A percentile compares a stretch with the other conserved stretches of the same genome.
phyloP scores from a whole-genome alignment of 2,797 vertebrate species.

The Garrulus glandarius region DNA sequence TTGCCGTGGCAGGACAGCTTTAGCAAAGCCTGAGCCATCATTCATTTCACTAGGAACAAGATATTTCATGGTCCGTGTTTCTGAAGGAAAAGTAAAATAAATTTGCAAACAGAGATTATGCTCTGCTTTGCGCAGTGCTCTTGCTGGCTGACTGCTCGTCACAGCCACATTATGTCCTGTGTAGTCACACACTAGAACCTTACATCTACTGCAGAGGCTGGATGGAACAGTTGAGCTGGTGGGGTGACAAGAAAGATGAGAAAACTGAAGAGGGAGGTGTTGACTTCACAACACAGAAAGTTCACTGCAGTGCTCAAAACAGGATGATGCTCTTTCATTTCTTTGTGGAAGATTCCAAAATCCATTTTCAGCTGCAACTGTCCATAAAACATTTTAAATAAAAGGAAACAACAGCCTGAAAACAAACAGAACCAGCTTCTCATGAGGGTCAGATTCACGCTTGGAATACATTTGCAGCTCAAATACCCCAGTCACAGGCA shows the following conservation, averaged over 20 bases:
- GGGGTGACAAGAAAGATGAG: neutral
- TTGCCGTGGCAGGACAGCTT: neutral
- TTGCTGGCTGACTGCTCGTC: neutral
- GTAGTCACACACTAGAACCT: accelerated
- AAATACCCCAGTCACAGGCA: too few species aligned
- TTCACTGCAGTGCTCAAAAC: neutral
- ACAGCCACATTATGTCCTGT: accelerated
- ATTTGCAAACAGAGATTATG: neutral
- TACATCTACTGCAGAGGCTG: neutral
- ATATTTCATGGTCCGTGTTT: neutral
- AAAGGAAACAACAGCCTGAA: neutral
- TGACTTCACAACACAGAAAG: neutral
- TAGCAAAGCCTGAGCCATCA: neutral
- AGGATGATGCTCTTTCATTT: neutral
- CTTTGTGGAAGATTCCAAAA: neutral
- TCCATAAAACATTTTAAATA: neutral
- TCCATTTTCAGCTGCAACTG: neutral
- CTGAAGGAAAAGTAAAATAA: neutral
- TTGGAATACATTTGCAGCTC: too few species aligned
- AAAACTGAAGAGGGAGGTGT: neutral
- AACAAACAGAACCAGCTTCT: neutral
- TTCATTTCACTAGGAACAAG: neutral
- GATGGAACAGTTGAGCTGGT: neutral
- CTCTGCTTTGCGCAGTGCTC: neutral
- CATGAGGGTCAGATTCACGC: neutral